These are phyloP conservation scores for Brenthis ino DNA, from an alignment of 2,888 invertebrate species.

Conservation along the genomic window DNA sequence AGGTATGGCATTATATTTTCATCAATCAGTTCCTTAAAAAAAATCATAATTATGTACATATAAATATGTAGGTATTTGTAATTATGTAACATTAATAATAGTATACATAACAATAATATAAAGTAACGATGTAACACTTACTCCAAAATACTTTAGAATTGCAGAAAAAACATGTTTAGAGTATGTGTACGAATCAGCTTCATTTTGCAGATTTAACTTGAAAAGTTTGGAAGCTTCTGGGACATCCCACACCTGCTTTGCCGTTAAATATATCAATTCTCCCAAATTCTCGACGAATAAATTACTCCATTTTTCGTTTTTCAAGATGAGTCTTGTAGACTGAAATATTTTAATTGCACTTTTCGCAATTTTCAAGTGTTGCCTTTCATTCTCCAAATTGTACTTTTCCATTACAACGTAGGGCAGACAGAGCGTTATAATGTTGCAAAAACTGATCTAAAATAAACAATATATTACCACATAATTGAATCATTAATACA, in stretches of 20 bases:
- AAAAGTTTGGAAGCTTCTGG: constrained; percentile 55
- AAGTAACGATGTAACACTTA: constrained; percentile 48
- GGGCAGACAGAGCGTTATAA: constrained; percentile 65
- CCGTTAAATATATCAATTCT: constrained; percentile 57
- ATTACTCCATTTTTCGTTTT: constrained; percentile 62
- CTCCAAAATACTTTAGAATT: constrained; percentile 73
- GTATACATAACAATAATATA: background rate
- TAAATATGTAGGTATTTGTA: background rate
- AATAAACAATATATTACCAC: constrained; percentile 43
- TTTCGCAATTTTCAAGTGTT: constrained; percentile 40
- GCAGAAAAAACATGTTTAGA: constrained; percentile 60
- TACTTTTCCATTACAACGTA: constrained; percentile 66
- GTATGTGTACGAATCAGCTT: constrained; percentile 65
- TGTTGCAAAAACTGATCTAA: constrained; percentile 66
- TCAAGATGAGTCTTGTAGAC: constrained; percentile 57
- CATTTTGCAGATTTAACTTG: constrained; percentile 53
- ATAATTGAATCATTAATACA: background rate
- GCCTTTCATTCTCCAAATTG: constrained; percentile 45
- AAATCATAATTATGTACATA: background rate
- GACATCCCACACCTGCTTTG: constrained; percentile 64
- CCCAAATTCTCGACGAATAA: constrained; percentile 70
- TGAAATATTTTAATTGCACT: constrained; percentile 61
- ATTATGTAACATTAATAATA: no score
- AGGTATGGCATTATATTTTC: constrained; percentile 63
- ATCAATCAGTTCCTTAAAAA: constrained; percentile 48